phyloP scores from a whole-genome alignment of 2,888 invertebrate genomes.

The Lycophotia porphyrea region DNA sequence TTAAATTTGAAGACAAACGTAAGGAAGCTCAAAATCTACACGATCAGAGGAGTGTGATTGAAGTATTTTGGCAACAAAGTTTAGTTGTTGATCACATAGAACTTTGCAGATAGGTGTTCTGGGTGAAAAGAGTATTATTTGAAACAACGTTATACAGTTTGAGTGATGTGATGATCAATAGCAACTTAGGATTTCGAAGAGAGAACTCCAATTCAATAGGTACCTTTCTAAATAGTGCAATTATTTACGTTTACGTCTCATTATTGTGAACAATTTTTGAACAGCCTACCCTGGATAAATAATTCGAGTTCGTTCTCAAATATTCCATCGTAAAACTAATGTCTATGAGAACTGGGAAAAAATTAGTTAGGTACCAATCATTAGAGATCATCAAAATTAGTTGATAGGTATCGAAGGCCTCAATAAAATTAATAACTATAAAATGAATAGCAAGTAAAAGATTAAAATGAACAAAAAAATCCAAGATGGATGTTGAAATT shows the following conservation, averaged over 20 bases:
- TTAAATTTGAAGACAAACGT: background rate
- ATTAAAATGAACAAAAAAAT: constrained; percentile 58
- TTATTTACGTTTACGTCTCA: background rate
- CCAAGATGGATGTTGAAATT: constrained; percentile 62
- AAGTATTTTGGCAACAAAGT: background rate
- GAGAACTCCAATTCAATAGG: background rate
- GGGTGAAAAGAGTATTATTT: background rate
- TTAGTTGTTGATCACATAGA: background rate
- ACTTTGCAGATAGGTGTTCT: background rate
- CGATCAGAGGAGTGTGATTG: background rate
- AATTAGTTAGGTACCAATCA: constrained; percentile 23
- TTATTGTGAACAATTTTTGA: background rate
- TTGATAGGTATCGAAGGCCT: constrained; percentile 57
- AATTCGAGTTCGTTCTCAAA: constrained; percentile 21
- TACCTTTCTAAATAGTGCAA: background rate
- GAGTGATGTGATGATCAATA: background rate
- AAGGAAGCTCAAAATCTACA: background rate
- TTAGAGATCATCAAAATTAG: constrained; percentile 52
- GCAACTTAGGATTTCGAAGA: background rate
- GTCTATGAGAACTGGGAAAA: constrained; percentile 34
- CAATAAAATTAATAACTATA: constrained; percentile 66
- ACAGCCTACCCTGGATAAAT: background rate
- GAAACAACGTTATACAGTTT: background rate
- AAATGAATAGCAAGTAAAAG: constrained; percentile 62
- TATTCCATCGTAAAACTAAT: constrained; percentile 44